Evolutionary conservation across 2,113 vertebrate genomes (phyloP).

Genomic region (Callospermophilus lateralis): DNA sequence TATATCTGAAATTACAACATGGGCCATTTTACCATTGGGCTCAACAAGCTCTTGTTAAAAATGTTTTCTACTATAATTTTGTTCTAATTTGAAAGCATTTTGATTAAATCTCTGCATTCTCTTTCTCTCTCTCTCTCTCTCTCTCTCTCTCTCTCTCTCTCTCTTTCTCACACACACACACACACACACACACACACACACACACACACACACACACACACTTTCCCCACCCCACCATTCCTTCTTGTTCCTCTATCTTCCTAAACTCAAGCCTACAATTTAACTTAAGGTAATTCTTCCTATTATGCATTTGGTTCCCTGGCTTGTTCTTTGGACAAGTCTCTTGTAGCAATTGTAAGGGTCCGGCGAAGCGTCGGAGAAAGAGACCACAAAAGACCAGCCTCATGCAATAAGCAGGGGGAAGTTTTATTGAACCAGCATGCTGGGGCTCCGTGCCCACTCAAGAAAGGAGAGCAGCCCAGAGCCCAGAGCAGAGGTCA

Average conservation of each 20-base stretch:
- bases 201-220: neutral
- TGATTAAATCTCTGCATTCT: neutral
- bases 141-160: too few species aligned
- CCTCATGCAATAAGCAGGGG: too few species aligned
- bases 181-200: neutral
- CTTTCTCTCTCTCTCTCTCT: too few species aligned
- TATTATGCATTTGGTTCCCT: neutral
- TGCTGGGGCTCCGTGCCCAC: too few species aligned
- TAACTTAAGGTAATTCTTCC: neutral
- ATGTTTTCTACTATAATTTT: neutral
- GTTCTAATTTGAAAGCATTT: slow-evolving; percentile 32
- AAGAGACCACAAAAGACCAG: too few species aligned
- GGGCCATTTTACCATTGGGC: neutral
- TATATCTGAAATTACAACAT: neutral
- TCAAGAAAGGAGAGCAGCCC: too few species aligned
- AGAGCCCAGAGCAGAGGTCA: too few species aligned
- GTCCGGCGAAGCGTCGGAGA: too few species aligned
- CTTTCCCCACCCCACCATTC: accelerated
- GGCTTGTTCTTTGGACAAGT: neutral
- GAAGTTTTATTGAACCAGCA: too few species aligned
- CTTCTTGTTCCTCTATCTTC: slow-evolving; percentile 1
- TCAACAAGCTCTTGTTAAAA: neutral
- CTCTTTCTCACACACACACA: too few species aligned
- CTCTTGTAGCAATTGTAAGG: slow-evolving; percentile 23
- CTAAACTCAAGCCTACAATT: slow-evolving; percentile 17